A percentile compares a stretch with the other conserved stretches of the same genome.
Conservation (phyloP, 1,140 invertebrate genomes). For the Delia radicum region DNA sequence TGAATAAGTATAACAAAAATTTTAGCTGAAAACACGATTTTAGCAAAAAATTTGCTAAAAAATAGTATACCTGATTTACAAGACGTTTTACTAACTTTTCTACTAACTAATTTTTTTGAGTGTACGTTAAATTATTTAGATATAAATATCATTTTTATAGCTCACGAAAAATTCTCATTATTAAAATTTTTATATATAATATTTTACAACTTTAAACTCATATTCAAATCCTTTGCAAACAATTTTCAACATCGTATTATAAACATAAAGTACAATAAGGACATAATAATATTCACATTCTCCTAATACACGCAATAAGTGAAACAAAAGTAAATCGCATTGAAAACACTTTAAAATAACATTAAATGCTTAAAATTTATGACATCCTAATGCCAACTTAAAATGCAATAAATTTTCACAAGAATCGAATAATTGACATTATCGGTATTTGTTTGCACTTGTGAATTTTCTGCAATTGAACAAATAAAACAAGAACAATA, state of each 20-base stretch:
- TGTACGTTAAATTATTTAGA: no score
- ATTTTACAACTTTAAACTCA: background rate
- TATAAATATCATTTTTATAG: no score
- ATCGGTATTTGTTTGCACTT: conserved; percentile 30
- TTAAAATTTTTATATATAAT: no score
- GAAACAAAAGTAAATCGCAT: background rate
- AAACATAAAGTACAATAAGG: background rate
- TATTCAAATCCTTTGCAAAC: background rate
- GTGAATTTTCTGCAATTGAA: conserved; percentile 3
- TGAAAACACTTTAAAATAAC: conserved; percentile 24
- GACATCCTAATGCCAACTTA: conserved; percentile 14
- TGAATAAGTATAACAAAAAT: no score
- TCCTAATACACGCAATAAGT: background rate
- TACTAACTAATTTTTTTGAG: no score
- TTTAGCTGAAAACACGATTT: no score
- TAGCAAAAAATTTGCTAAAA: no score
- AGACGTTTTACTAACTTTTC: no score
- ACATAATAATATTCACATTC: background rate
- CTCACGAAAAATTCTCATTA: no score
- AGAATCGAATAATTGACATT: background rate
- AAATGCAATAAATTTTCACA: conserved; percentile 25
- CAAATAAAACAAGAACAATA: conserved; percentile 1
- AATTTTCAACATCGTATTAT: background rate
- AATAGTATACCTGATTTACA: no score
- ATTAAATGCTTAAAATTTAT: conserved; percentile 30